phyloP scores from a whole-genome alignment of 1,140 invertebrate genomes.

The Drosophila repletoides region DNA sequence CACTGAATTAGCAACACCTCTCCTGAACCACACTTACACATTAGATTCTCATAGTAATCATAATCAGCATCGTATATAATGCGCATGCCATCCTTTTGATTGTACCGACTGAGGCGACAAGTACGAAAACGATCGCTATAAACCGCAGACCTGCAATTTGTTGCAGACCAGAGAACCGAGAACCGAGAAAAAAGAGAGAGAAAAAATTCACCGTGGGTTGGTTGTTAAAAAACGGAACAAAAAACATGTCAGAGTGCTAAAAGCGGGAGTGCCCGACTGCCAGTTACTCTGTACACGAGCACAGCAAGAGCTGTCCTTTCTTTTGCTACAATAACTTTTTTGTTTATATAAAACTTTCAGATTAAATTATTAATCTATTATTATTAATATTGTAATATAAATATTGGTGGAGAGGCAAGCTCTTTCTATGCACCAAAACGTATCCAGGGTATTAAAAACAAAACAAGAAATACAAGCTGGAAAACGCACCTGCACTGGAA shows the following conservation, averaged over 20 bases:
- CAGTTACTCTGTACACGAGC: too few relatives aligned
- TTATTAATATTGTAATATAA: too few relatives aligned
- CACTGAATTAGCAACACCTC: constrained; percentile 43
- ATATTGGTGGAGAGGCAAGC: too few relatives aligned
- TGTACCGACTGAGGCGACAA: constrained; percentile 92
- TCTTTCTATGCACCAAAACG: too few relatives aligned
- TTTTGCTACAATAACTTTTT: too few relatives aligned
- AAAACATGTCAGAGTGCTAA: too few relatives aligned
- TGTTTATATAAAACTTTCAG: too few relatives aligned
- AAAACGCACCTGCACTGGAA: constrained; percentile 87
- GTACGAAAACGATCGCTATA: constrained; percentile 92
- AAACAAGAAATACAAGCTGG: constrained; percentile 6
- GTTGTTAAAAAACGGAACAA: background rate
- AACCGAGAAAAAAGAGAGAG: constrained; percentile 4
- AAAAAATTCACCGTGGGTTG: background rate
- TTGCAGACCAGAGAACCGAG: constrained; percentile 17
- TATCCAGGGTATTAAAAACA: background rate
- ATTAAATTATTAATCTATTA: too few relatives aligned
- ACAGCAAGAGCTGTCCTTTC: too few relatives aligned
- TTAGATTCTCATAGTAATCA: constrained; percentile 95
- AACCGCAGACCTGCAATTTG: constrained; percentile 87
- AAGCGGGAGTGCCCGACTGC: too few relatives aligned
- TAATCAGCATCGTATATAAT: constrained; percentile 95
- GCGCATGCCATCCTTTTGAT: constrained; percentile 93
- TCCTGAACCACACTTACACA: constrained; percentile 87